Conservation (phyloP, 2,888 invertebrate genomes). For the Mythimna impura region DNA sequence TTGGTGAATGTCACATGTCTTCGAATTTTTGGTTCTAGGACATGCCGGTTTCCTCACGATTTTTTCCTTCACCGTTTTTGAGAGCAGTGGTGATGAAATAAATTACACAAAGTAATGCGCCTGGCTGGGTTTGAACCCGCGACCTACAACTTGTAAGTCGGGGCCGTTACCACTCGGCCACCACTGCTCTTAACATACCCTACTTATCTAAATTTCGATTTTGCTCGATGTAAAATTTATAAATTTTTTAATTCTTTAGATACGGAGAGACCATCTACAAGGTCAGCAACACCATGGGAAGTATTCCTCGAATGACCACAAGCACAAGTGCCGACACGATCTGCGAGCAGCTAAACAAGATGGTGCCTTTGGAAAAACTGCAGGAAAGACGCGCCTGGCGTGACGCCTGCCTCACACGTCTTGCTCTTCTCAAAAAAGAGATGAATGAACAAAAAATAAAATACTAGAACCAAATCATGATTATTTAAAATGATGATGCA, state of each 20-base stretch:
- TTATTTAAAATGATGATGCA: not conserved
- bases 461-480: conserved; percentile 35
- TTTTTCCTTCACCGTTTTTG: no score
- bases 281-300: conserved; percentile 94
- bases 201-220: not conserved
- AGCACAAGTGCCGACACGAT: conserved; percentile 92
- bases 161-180: no score
- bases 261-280: conserved; percentile 91
- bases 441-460: conserved; percentile 84
- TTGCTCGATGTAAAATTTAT: not conserved
- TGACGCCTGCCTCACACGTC: conserved; percentile 94
- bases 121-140: no score
- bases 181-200: no score
- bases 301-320: conserved; percentile 92
- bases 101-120: no score
- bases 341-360: conserved; percentile 93
- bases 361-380: conserved; percentile 94
- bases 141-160: no score
- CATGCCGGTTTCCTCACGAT: no score
- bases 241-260: conserved; percentile 65
- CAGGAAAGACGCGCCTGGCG: conserved; percentile 95
- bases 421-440: conserved; percentile 95
- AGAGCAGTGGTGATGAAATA: no score
- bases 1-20: no score
- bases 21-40: no score